Percentiles rank a stretch among this genome's conserved stretches.
phyloP scores from a whole-genome alignment of 64 coral and sea anemone genomes.

The Dendronephthya gigantea region DNA sequence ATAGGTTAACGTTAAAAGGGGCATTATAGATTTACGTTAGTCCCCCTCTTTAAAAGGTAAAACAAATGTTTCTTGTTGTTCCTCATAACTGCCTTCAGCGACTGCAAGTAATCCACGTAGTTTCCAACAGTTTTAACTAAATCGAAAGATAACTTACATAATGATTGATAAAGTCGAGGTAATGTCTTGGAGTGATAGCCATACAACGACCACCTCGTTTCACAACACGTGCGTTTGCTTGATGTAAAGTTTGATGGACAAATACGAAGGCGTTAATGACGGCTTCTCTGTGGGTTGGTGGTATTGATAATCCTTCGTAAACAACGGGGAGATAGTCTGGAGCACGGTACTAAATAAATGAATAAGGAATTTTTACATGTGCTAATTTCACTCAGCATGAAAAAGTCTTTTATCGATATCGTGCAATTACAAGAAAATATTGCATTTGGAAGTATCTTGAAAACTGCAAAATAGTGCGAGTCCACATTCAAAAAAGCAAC shows the following conservation, averaged over 20 bases:
- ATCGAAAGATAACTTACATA: constrained; percentile 54
- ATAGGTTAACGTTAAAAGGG: too few species aligned
- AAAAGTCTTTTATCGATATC: too few species aligned
- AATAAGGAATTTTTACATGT: neutral
- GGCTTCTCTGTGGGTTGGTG: constrained; percentile 86
- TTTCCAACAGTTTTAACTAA: neutral
- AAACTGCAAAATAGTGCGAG: too few species aligned
- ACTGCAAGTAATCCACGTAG: too few species aligned
- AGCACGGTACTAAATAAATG: constrained; percentile 56
- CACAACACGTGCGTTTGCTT: constrained; percentile 67
- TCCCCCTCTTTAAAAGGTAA: too few species aligned
- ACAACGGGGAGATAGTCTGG: constrained; percentile 89
- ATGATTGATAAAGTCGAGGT: constrained; percentile 94
- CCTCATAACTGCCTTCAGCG: too few species aligned
- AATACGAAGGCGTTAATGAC: constrained; percentile 97
- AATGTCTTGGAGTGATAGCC: constrained; percentile 79
- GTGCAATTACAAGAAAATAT: too few species aligned
- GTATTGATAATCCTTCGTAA: constrained; percentile 81
- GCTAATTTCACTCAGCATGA: too few species aligned
- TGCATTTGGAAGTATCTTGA: too few species aligned
- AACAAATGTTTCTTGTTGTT: too few species aligned
- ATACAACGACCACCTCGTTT: constrained; percentile 85
- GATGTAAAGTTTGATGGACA: constrained; percentile 89
- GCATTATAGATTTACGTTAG: too few species aligned
- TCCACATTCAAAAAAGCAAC: too few species aligned